Evolutionary conservation across 2,888 invertebrate genomes (phyloP).

Genomic region (Apodemia mormo): DNA sequence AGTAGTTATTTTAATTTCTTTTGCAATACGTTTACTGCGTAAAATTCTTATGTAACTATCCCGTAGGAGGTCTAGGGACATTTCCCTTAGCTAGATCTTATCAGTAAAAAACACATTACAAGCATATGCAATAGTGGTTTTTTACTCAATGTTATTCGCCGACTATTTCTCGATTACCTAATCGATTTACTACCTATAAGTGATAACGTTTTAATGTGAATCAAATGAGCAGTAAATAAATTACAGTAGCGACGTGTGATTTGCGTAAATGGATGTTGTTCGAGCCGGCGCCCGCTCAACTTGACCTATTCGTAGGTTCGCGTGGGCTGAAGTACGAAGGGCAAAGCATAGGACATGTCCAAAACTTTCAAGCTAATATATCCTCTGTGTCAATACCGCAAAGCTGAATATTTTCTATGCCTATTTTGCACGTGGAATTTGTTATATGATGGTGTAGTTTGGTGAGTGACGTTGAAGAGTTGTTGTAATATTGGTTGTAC

Average conservation of each 20-base stretch:
- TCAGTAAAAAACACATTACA: neutral
- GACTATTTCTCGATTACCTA: neutral
- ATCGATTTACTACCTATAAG: neutral
- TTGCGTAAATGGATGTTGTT: conserved; percentile 55
- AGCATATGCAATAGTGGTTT: neutral
- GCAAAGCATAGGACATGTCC: conserved; percentile 26
- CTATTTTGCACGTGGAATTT: conserved; percentile 2
- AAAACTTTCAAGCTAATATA: conserved; percentile 20
- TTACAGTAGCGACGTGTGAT: conserved; percentile 40
- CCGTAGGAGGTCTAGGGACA: neutral
- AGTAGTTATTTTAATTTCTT: neutral
- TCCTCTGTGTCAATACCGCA: conserved; percentile 15
- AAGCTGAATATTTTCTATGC: conserved; percentile 18
- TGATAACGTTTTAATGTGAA: neutral
- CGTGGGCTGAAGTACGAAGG: conserved; percentile 42
- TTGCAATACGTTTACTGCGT: too few relatives aligned
- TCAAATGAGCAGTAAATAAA: conserved; percentile 22
- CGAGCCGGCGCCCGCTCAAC: conserved; percentile 52
- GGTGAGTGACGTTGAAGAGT: conserved; percentile 30
- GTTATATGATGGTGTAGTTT: conserved; percentile 21
- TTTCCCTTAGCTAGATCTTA: neutral
- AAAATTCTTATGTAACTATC: too few relatives aligned
- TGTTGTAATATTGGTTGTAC: conserved; percentile 24
- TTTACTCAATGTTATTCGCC: neutral
- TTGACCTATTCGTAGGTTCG: conserved; percentile 55